A percentile compares a stretch with the other conserved stretches of the same genome.
These are phyloP conservation scores for Corythornis leucogaster DNA, from an alignment of 2,797 vertebrate genomes.

Conservation along the genomic window DNA sequence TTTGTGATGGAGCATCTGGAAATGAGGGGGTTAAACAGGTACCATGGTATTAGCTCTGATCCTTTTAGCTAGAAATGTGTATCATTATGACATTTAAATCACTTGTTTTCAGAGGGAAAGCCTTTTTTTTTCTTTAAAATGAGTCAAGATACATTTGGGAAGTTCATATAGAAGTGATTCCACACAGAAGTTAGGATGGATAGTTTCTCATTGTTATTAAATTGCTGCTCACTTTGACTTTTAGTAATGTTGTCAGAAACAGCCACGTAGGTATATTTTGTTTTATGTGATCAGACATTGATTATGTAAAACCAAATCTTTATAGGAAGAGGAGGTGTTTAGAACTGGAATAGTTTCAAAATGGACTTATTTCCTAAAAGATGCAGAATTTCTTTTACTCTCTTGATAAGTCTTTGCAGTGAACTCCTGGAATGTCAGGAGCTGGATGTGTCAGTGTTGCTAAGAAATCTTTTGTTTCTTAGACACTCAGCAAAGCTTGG, in stretches of 20 bases:
- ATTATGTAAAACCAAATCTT: background rate
- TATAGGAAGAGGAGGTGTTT: background rate
- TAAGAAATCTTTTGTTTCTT: slow-evolving; percentile 10
- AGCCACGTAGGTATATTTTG: background rate
- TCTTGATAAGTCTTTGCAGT: background rate
- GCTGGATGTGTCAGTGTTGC: background rate
- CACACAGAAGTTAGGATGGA: background rate
- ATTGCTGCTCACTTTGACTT: background rate
- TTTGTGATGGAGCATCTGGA: slow-evolving; percentile 94
- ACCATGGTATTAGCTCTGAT: background rate
- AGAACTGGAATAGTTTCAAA: background rate
- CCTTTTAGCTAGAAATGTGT: background rate
- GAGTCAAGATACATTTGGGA: background rate
- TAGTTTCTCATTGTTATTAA: background rate
- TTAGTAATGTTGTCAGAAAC: background rate
- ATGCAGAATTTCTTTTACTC: background rate
- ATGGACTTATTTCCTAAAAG: background rate
- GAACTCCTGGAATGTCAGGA: background rate
- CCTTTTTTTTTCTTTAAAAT: background rate
- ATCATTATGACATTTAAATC: background rate
- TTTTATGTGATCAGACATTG: background rate
- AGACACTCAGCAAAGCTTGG: slow-evolving; percentile 87
- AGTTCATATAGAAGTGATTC: background rate
- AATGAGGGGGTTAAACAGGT: slow-evolving; percentile 90
- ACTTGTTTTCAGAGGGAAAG: background rate